Percentiles rank a stretch among this genome's conserved stretches.
These are phyloP conservation scores for Scartelaos histophorus DNA, from an alignment of 2,113 vertebrate species.

Conservation along the genomic window DNA sequence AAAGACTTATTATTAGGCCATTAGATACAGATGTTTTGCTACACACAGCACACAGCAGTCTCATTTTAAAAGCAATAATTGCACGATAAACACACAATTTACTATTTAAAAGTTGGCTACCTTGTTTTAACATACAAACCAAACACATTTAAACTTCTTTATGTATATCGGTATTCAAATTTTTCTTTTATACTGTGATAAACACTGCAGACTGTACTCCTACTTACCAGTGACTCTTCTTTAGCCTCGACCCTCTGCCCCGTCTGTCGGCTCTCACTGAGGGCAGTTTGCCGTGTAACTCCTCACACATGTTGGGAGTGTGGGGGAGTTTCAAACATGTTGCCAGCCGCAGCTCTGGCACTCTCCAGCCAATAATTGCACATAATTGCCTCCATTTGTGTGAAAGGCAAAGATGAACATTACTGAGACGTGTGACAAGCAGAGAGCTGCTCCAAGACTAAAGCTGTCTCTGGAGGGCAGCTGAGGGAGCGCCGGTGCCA, in stretches of 20 bases:
- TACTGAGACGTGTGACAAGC: slow-evolving; percentile 48
- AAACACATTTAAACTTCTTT: too few species aligned
- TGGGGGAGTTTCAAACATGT: slow-evolving; percentile 61
- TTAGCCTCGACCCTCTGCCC: slow-evolving; percentile 23
- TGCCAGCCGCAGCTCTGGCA: slow-evolving; percentile 53
- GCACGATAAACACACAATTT: too few species aligned
- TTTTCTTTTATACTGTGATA: too few species aligned
- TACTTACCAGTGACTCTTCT: background rate
- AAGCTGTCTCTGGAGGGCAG: slow-evolving; percentile 8
- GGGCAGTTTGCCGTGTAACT: slow-evolving; percentile 3
- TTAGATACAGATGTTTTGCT: too few species aligned
- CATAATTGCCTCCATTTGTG: slow-evolving; percentile 75
- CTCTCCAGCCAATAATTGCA: slow-evolving; percentile 73
- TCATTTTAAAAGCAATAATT: too few species aligned
- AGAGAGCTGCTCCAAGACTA: slow-evolving; percentile 27
- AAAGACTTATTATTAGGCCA: too few species aligned
- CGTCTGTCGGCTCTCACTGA: slow-evolving; percentile 26
- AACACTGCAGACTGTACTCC: too few species aligned
- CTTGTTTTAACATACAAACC: too few species aligned
- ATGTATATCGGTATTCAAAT: too few species aligned
- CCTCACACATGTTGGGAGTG: slow-evolving; percentile 28
- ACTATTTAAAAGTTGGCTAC: too few species aligned
- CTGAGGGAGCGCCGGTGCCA: slow-evolving; percentile 36
- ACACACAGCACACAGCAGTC: too few species aligned
- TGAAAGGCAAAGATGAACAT: slow-evolving; percentile 51